Evolutionary conservation across 2,888 invertebrate genomes (phyloP).

Genomic region (Oasisia sp.): DNA sequence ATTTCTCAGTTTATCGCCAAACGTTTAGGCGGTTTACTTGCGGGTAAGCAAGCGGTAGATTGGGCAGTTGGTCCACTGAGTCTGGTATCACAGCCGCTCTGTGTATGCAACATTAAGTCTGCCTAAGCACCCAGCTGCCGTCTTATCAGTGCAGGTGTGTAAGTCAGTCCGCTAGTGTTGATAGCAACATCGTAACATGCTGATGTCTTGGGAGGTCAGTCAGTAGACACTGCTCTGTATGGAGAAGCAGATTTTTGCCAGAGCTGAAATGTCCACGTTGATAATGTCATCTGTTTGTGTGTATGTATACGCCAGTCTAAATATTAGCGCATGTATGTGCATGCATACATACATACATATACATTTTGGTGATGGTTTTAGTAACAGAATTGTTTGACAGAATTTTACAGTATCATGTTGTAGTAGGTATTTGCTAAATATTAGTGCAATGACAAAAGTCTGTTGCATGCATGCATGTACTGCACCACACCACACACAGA

Average conservation of each 20-base stretch:
- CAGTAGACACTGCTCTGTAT: neutral
- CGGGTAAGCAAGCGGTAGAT: neutral
- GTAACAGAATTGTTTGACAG: neutral
- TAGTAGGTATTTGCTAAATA: neutral
- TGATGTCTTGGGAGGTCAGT: neutral
- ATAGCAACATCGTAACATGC: neutral
- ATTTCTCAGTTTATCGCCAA: neutral
- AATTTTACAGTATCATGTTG: neutral
- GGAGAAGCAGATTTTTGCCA: too few species aligned
- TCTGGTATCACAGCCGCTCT: neutral
- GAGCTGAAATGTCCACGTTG: too few species aligned
- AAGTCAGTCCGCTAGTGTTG: neutral
- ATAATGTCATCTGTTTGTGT: too few species aligned
- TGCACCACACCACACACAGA: too few species aligned
- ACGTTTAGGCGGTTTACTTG: conserved; percentile 8
- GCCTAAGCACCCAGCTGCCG: neutral
- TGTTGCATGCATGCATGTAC: too few species aligned
- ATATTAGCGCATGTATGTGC: too few species aligned
- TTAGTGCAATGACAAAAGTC: neutral
- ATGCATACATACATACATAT: too few species aligned
- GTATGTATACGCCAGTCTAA: too few species aligned
- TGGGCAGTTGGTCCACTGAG: neutral
- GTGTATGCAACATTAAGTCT: conserved; percentile 6
- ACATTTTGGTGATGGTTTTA: neutral
- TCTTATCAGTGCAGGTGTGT: neutral